Conservation (phyloP, 2,797 vertebrate genomes). For the Artibeus lituratus region DNA sequence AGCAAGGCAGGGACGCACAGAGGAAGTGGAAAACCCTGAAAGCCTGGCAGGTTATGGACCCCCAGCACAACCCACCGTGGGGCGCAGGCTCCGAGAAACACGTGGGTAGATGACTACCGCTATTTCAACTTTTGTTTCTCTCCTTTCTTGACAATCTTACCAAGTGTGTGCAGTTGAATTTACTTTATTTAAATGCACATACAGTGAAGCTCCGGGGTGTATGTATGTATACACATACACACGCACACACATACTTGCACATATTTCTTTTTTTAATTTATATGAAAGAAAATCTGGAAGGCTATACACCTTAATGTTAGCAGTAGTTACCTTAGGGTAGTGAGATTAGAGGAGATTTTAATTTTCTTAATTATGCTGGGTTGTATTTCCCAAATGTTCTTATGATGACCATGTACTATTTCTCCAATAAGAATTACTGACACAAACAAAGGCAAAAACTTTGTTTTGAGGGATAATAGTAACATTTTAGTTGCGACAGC, state of each 20-base stretch:
- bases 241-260: background rate
- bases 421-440: background rate
- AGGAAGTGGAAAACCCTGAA: background rate
- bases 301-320: background rate
- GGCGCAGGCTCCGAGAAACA: background rate
- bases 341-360: background rate
- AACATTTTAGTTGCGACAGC: conserved; percentile 1
- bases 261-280: background rate
- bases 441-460: conserved; percentile 9
- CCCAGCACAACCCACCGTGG: background rate
- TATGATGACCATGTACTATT: background rate
- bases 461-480: conserved; percentile 18
- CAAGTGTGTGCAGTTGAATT: background rate
- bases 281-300: background rate
- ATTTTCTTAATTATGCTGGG: conserved; percentile 33
- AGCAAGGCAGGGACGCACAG: background rate
- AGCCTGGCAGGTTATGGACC: background rate
- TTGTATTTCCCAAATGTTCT: background rate
- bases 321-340: background rate
- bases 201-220: background rate
- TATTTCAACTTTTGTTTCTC: background rate
- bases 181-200: background rate
- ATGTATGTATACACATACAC: background rate
- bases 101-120: background rate
- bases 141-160: background rate